Evolutionary conservation across 1,140 invertebrate genomes (phyloP).

Genomic region (Bombus huntii): DNA sequence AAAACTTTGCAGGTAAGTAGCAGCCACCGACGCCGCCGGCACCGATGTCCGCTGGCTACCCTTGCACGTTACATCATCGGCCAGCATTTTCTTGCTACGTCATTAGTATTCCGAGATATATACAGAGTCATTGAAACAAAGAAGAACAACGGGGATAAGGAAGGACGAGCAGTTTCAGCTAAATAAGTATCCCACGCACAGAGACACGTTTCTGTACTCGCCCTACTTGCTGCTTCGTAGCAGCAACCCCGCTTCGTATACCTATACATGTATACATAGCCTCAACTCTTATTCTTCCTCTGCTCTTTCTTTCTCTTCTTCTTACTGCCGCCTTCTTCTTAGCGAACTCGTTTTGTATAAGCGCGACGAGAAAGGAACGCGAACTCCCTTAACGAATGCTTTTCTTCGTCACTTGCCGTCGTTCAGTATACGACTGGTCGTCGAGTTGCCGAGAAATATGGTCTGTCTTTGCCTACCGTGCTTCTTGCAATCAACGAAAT

Average conservation of each 20-base stretch:
- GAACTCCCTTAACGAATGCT: constrained; percentile 61
- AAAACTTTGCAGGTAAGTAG: constrained; percentile 58
- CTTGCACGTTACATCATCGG: constrained; percentile 12
- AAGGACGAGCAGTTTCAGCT: constrained; percentile 17
- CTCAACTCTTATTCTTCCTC: not conserved
- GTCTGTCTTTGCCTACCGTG: constrained; percentile 32
- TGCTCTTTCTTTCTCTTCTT: not conserved
- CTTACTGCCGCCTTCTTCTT: not conserved
- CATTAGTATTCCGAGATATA: constrained; percentile 60
- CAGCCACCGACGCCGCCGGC: not conserved
- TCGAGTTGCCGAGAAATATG: constrained; percentile 23
- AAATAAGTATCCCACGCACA: constrained; percentile 67
- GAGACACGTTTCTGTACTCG: constrained; percentile 65
- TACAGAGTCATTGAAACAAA: constrained; percentile 35
- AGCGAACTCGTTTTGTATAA: constrained; percentile 22
- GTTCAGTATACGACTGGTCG: not conserved
- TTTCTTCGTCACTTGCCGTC: constrained; percentile 59
- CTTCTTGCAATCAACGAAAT: constrained; percentile 60
- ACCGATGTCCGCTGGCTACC: not conserved
- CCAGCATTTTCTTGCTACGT: constrained; percentile 55
- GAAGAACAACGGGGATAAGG: constrained; percentile 18
- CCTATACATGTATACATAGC: not conserved
- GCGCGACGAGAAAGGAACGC: constrained; percentile 35
- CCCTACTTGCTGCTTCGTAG: constrained; percentile 50
- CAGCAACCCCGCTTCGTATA: not conserved